A percentile compares a stretch with the other conserved stretches of the same genome.
These are phyloP conservation scores for Hirtodrosophila alboralis DNA, from an alignment of 2,888 invertebrate species.

Conservation along the genomic window DNA sequence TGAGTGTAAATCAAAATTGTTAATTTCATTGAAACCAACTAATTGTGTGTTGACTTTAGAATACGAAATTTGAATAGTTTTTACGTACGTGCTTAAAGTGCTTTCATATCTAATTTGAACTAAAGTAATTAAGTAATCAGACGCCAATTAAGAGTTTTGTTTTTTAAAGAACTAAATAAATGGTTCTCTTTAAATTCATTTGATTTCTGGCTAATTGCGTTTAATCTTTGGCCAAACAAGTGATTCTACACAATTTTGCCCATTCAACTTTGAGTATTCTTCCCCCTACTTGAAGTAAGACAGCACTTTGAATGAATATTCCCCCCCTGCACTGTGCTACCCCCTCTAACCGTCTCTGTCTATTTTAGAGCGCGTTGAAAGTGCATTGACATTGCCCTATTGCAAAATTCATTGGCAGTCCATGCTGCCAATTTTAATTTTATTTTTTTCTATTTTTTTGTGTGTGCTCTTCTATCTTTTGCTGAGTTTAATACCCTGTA, in stretches of 20 bases:
- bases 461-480: slow-evolving; percentile 26
- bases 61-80: slow-evolving; percentile 47
- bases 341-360: slow-evolving; percentile 13
- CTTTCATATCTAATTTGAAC: not conserved
- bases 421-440: slow-evolving; percentile 68
- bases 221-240: slow-evolving; percentile 28
- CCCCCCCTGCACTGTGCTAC: not conserved
- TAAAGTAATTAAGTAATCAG: slow-evolving; percentile 8
- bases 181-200: slow-evolving; percentile 15
- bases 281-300: slow-evolving; percentile 16
- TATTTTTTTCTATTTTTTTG: slow-evolving; percentile 30
- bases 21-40: slow-evolving; percentile 53
- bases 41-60: slow-evolving; percentile 38
- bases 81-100: slow-evolving; percentile 6
- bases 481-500: slow-evolving; percentile 31
- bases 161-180: too few species aligned
- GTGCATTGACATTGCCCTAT: slow-evolving; percentile 73
- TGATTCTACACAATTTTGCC: slow-evolving; percentile 40
- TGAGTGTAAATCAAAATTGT: slow-evolving; percentile 37
- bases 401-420: slow-evolving; percentile 70
- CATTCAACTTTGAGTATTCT: slow-evolving; percentile 43
- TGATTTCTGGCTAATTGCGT: slow-evolving; percentile 46
- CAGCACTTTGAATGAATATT: slow-evolving; percentile 43
- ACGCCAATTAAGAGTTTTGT: slow-evolving; percentile 10
- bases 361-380: slow-evolving; percentile 61